Evolutionary conservation across 2,888 invertebrate genomes (phyloP), one percentile per base, ranked within the genome.

Genomic region (Sinhomidia bicolor): DNA sequence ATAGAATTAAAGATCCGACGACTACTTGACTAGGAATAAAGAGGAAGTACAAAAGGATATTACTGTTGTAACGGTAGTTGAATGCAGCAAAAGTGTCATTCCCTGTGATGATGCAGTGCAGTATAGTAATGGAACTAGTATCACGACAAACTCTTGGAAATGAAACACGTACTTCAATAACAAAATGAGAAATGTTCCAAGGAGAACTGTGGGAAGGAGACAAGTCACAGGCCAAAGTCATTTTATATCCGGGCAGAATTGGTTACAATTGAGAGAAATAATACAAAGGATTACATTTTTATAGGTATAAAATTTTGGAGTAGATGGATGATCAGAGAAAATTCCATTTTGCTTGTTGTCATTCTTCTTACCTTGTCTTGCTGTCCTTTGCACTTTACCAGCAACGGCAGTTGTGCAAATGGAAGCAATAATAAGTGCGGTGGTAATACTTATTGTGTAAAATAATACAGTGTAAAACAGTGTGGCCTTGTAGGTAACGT

Each of bases 1-100:
- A 78, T 54, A 78, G 57, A 78, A 78, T 78, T 78, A 78, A 78
- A 54, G 78, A 41, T 54, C 20, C 54, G 32, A 79, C 79, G 54
- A 60, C 26, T 23, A 57, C 36, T 51, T 71, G 71, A 44, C 71
- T 36, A 32, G n/a, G 6, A 32, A n/a, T 2, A 9, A 1, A 5
- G 29, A 71, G 71, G 12, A 29, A 71, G 71, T 7, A 36, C 32
- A 71, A 36, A 36, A 71, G 71, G 44, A 71, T 71, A 41, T 68
- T 68, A 68, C 41, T 7, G 32, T 47, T 14, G 32, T 36, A n/a
- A 14, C 32, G 7, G 41, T 41, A 17, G 14, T 36, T 10, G n/a
- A 71, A 1, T 10, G 44, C 17, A 2, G 4, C 6, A 71, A 44
- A 71, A 71, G 71, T 71, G 44, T 71, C 44, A 44, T 36, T 41